Base-by-base conservation (phyloP, 2,113 vertebrate species). In the Ariopsis seemanni region DNA sequence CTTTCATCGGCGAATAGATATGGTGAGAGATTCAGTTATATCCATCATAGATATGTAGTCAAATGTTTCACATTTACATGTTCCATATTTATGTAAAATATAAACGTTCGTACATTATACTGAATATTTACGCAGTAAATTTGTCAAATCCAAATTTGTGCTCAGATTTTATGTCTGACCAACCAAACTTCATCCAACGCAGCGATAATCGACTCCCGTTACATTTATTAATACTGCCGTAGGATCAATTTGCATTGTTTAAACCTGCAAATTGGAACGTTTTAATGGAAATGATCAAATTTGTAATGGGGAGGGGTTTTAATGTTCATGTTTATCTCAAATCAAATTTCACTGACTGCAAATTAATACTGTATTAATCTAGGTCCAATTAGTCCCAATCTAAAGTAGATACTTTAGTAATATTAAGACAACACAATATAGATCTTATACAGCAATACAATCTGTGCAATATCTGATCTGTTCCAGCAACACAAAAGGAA, bases 1-100 rank as follows among this genome's bases (percentile, higher is more conserved):
- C 90, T 92, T 89, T 92, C 83, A 82, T 91, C 89, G 89, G 91
- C 94, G 91, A 91, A 92, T 91, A 90, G 91, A 92, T 90, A 92
- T 84, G 92, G 94, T 93, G 93, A 90, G 89, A 95, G 92, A 92
- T 91, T 90, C 34, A 88, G 90, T 88, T 85, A 89, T 90, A 74
- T 86, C 69, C 71, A 90, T 93, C 89, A 93, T 90, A 88, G 93
- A 92, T 91, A 89, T 91, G 82, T 91, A 90, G 90, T 93, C 74
- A 88, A 91, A 89, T 89, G 91, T 88, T 91, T 90, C 91, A 93
- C 88, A 92, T 91, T 89, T 91, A 91, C 90, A 92, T 85, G 86
- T 18, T 86, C 63, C 55, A 48, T 83, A 85, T 75, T 62, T 77
- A 25, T 85, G 86, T 79, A 83, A 83, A 83, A 88, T 87, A 90